A percentile compares a stretch with the other conserved stretches of the same genome.
These are phyloP conservation scores for Actinernus sp. DNA, from an alignment of 92 coral and sea anemone genomes.

Conservation along the genomic window DNA sequence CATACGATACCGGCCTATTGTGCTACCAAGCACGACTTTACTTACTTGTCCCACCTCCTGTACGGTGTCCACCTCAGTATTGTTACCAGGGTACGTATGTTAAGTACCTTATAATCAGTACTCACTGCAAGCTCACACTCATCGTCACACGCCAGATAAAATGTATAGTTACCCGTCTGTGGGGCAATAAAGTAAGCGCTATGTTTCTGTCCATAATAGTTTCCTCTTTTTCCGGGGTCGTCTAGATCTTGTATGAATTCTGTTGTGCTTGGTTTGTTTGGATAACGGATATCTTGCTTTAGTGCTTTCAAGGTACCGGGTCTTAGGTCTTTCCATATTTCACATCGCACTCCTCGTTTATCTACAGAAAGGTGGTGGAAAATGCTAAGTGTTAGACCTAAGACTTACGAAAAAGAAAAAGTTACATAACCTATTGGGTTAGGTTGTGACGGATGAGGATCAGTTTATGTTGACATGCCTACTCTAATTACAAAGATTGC, in stretches of 20 bases:
- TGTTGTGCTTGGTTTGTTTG: slow-evolving; percentile 16
- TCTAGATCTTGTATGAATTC: slow-evolving; percentile 52
- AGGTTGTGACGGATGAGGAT: no score
- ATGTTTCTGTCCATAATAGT: slow-evolving; percentile 45
- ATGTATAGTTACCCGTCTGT: slow-evolving; percentile 60
- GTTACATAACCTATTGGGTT: no score
- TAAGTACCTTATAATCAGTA: slow-evolving; percentile 20
- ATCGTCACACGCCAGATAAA: slow-evolving; percentile 66
- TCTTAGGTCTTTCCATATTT: slow-evolving; percentile 32
- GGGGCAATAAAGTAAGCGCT: slow-evolving; percentile 55
- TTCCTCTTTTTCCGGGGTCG: slow-evolving; percentile 36
- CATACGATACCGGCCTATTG: no score
- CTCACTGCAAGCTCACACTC: slow-evolving; percentile 53
- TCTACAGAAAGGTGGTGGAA: no score
- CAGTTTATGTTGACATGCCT: no score
- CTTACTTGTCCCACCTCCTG: slow-evolving; percentile 65
- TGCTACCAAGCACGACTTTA: neutral
- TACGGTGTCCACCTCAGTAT: slow-evolving; percentile 27
- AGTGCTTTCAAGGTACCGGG: slow-evolving; percentile 4
- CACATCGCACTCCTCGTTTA: slow-evolving; percentile 66
- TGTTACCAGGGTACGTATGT: slow-evolving; percentile 6
- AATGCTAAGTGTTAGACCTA: no score
- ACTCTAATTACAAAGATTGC: no score
- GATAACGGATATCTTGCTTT: slow-evolving; percentile 31
- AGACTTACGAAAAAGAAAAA: no score